Conservation (phyloP, 2,797 vertebrate species). For the Tragelaphus eurycerus region DNA sequence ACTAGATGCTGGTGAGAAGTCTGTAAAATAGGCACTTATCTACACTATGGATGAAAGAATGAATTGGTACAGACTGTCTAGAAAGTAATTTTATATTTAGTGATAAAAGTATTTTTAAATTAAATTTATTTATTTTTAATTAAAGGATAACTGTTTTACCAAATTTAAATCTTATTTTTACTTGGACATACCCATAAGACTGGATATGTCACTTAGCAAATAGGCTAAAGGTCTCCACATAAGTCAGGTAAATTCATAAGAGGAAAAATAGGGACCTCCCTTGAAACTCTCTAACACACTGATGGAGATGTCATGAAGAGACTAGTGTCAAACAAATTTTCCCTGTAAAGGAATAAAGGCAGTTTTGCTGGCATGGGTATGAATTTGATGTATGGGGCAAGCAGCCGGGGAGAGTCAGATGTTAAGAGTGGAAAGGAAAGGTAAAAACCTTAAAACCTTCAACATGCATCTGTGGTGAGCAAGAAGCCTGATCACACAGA, state of each 20-base stretch:
- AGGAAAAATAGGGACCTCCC: background rate
- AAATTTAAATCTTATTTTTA: conserved; percentile 2
- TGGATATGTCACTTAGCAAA: background rate
- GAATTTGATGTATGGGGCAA: background rate
- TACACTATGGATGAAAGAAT: background rate
- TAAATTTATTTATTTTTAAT: background rate
- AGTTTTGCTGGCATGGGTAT: background rate
- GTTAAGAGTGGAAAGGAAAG: conserved; percentile 45
- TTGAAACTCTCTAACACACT: background rate
- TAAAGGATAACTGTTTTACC: background rate
- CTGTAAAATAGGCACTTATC: background rate
- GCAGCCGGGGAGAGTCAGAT: background rate
- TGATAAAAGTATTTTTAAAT: background rate
- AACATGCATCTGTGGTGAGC: conserved; percentile 65
- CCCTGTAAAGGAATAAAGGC: conserved; percentile 26
- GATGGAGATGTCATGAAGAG: background rate
- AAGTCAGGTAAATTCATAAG: background rate
- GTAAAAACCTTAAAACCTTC: conserved; percentile 64
- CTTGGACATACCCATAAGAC: background rate
- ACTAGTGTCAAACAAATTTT: background rate
- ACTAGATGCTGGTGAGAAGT: background rate
- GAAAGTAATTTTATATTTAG: background rate
- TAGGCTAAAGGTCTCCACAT: background rate
- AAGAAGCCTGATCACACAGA: conserved; percentile 59
- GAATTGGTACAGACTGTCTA: background rate